These are phyloP conservation scores for Scaeva pyrastri DNA, from an alignment of 2,888 invertebrate species.

Conservation along the genomic window DNA sequence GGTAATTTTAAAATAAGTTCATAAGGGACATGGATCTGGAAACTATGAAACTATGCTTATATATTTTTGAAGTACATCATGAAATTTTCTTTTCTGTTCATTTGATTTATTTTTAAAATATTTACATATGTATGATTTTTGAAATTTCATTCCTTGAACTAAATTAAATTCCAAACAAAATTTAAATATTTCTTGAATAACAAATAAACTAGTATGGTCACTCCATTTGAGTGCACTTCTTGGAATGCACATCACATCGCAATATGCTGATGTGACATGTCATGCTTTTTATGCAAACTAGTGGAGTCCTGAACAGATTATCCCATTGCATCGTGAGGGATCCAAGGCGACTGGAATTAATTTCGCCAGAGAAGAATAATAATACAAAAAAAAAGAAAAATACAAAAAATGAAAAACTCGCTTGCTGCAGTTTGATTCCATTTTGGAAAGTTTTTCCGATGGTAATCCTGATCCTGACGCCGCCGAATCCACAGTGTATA, in stretches of 20 bases:
- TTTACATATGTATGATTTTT: too few relatives aligned
- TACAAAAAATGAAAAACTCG: background rate
- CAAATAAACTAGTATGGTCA: background rate
- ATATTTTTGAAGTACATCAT: too few relatives aligned
- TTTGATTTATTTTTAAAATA: too few relatives aligned
- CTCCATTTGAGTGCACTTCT: background rate
- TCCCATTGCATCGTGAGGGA: conserved; percentile 17
- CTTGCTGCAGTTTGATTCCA: background rate
- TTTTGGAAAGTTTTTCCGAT: background rate
- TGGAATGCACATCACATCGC: conserved; percentile 9
- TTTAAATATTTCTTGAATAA: too few relatives aligned
- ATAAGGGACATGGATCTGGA: too few relatives aligned
- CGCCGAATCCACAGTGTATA: background rate
- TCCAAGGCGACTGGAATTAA: background rate
- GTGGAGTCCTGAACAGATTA: conserved; percentile 31
- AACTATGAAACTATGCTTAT: too few relatives aligned
- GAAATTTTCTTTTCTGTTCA: too few relatives aligned
- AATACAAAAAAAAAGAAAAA: background rate
- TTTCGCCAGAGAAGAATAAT: background rate
- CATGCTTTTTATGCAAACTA: conserved; percentile 39
- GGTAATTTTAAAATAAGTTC: too few relatives aligned
- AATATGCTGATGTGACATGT: background rate
- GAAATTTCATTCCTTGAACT: too few relatives aligned
- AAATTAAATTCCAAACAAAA: too few relatives aligned
- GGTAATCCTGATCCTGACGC: conserved; percentile 1